These are phyloP conservation scores for Diaphora mendica DNA, from an alignment of 2,888 invertebrate species.

Conservation along the genomic window DNA sequence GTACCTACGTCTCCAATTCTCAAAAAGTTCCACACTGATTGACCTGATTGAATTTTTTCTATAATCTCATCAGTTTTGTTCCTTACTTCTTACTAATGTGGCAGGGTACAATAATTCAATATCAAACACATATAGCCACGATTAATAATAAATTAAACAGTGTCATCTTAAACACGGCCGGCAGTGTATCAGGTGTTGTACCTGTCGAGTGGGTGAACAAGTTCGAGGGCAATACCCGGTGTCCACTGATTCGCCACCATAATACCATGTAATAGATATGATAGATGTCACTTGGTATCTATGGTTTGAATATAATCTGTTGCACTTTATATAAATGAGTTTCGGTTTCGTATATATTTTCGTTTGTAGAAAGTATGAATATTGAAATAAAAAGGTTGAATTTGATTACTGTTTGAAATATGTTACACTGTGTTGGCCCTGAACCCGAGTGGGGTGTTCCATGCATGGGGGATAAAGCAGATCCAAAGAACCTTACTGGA, in stretches of 20 bases:
- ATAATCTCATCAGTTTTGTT: too few relatives aligned
- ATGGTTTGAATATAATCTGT: neutral
- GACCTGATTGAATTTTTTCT: too few relatives aligned
- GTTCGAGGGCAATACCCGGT: constrained; percentile 61
- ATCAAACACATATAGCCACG: neutral
- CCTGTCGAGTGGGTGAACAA: constrained; percentile 50
- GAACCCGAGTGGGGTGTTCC: too few relatives aligned
- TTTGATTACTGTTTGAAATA: neutral
- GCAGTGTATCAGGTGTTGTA: constrained; percentile 53
- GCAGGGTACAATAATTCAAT: neutral
- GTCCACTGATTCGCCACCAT: constrained; percentile 39
- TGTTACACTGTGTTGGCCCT: too few relatives aligned
- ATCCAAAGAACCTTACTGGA: too few relatives aligned
- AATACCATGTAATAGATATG: constrained; percentile 37
- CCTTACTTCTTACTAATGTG: too few relatives aligned
- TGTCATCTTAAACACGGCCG: constrained; percentile 14
- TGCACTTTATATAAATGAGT: neutral
- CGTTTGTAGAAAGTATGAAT: neutral
- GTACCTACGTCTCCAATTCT: too few relatives aligned
- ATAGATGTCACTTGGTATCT: neutral
- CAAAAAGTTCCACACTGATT: too few relatives aligned
- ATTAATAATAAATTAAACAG: neutral
- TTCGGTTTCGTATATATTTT: neutral
- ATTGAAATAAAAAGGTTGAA: neutral
- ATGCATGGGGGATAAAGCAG: too few relatives aligned